phyloP scores from a whole-genome alignment of 1,140 invertebrate genomes.

The Macrobrachium rosenbergii region DNA sequence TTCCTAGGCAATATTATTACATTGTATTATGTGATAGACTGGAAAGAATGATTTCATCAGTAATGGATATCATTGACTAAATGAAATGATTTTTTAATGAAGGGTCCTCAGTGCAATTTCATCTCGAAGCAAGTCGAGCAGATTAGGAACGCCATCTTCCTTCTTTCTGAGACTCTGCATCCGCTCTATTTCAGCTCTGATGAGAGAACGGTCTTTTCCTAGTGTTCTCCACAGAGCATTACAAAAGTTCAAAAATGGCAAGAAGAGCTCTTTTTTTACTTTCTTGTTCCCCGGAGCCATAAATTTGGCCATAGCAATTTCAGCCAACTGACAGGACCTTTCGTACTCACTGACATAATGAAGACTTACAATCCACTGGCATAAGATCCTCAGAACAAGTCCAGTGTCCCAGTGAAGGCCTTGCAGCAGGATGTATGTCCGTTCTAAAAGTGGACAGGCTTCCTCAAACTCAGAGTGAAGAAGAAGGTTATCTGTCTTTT shows the following conservation, averaged over 20 bases:
- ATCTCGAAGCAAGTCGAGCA: constrained; percentile 47
- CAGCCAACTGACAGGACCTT: constrained; percentile 19
- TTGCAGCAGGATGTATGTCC: constrained; percentile 34
- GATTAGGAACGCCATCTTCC: constrained; percentile 43
- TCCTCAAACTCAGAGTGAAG: constrained; percentile 55
- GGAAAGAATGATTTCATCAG: neutral
- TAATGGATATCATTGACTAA: neutral
- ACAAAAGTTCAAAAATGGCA: constrained; percentile 45
- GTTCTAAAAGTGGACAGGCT: constrained; percentile 44
- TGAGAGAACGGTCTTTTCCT: constrained; percentile 36
- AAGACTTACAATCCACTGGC: constrained; percentile 45
- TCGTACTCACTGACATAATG: constrained; percentile 33
- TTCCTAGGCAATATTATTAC: too few species aligned
- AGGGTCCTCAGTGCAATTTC: constrained; percentile 49
- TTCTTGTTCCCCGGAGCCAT: constrained; percentile 33
- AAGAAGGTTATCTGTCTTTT: constrained; percentile 32
- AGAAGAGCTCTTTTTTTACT: constrained; percentile 32
- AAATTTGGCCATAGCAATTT: constrained; percentile 42
- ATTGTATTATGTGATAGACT: too few species aligned
- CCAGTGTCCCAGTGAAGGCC: constrained; percentile 51
- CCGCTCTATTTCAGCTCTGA: constrained; percentile 31
- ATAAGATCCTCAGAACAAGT: constrained; percentile 32
- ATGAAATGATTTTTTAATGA: constrained; percentile 6
- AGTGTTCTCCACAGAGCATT: constrained; percentile 31
- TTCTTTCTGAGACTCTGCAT: constrained; percentile 23